Percentiles rank a stretch among this genome's conserved stretches.
Evolutionary conservation across 2,113 vertebrate species (phyloP).

Genomic region (Phyllopteryx taeniolatus): DNA sequence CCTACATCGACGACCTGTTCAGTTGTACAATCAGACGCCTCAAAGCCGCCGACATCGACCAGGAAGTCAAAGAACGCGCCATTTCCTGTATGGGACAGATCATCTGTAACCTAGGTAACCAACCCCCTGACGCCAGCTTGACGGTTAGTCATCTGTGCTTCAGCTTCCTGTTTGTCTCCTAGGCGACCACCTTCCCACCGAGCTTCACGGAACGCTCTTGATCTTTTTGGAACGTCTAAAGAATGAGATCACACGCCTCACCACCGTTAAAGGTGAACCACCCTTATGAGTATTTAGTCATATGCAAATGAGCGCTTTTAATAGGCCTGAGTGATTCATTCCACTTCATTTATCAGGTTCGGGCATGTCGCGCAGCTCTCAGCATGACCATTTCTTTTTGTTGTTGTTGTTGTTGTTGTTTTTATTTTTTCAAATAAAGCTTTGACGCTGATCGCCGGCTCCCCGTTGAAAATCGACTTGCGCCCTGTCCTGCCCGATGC

Average conservation of each 20-base stretch:
- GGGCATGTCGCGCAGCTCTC: no score
- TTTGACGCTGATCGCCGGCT: conserved; percentile 93
- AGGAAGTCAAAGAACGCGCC: conserved; percentile 96
- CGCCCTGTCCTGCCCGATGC: conserved; percentile 91
- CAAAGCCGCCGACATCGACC: conserved; percentile 97
- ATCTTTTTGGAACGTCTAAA: conserved; percentile 97
- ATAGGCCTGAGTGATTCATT: no score
- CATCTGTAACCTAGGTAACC: conserved; percentile 94
- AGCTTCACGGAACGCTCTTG: conserved; percentile 89
- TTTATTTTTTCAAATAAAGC: conserved; percentile 54
- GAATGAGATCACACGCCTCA: conserved; percentile 96
- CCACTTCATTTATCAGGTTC: no score
- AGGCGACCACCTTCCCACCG: conserved; percentile 89
- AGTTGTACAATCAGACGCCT: conserved; percentile 93
- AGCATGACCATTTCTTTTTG: no score
- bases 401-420: background rate
- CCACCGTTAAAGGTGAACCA: conserved; percentile 77
- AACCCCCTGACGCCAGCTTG: conserved; percentile 63
- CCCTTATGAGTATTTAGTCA: background rate
- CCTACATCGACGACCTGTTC: conserved; percentile 94
- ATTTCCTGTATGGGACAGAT: conserved; percentile 99
- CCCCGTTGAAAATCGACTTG: conserved; percentile 91
- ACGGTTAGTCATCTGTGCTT: background rate
- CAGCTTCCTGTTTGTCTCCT: conserved; percentile 52
- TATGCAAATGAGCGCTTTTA: background rate